phyloP scores from a whole-genome alignment of 2,888 invertebrate genomes.

The Pemphredon lugubris region DNA sequence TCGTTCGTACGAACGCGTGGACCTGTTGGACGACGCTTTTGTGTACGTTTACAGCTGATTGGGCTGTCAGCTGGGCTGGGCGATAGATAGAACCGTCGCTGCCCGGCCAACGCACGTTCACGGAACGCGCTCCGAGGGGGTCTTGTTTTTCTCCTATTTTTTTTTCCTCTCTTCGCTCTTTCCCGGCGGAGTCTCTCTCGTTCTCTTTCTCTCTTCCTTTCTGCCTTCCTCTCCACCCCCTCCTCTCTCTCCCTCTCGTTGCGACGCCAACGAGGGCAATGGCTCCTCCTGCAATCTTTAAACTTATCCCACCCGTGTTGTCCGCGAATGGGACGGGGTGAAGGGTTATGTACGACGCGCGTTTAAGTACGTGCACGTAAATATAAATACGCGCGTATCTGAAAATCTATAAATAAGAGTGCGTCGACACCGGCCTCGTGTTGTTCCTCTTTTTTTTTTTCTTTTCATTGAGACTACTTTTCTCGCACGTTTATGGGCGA shows the following conservation, averaged over 20 bases:
- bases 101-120: constrained; percentile 48
- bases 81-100: constrained; percentile 49
- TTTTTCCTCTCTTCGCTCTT: constrained; percentile 15
- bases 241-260: no score
- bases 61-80: constrained; percentile 67
- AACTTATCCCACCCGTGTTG: constrained; percentile 27
- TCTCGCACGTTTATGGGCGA: no score
- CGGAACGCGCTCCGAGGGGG: constrained; percentile 39
- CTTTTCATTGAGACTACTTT: not conserved
- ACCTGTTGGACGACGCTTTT: constrained; percentile 70
- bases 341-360: constrained; percentile 36
- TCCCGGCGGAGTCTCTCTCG: constrained; percentile 25
- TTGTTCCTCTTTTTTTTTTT: not conserved
- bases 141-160: constrained; percentile 29
- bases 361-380: constrained; percentile 23
- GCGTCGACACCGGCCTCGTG: not conserved
- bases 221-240: no score
- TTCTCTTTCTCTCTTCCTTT: no score
- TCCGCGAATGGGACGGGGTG: constrained; percentile 26
- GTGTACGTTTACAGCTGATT: constrained; percentile 70
- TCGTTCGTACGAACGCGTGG: constrained; percentile 35
- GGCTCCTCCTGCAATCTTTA: constrained; percentile 54
- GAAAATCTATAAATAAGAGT: constrained; percentile 24
- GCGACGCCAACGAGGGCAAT: constrained; percentile 54
- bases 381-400: constrained; percentile 17